phyloP scores from a whole-genome alignment of 2,888 invertebrate genomes.

The Ectobius pallidus region DNA sequence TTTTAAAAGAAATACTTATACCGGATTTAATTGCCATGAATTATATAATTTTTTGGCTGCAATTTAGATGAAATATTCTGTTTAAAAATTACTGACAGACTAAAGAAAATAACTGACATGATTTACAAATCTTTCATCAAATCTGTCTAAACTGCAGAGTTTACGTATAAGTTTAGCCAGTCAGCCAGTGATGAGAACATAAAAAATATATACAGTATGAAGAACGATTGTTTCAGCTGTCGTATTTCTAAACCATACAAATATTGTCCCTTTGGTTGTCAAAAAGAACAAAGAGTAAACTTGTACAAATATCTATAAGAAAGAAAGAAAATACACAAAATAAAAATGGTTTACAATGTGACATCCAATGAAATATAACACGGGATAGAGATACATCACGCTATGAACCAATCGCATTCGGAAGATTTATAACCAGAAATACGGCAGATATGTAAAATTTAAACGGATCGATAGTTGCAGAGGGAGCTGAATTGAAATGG shows the following conservation, averaged over 20 bases:
- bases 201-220: too few species aligned
- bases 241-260: background rate
- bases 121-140: too few species aligned
- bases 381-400: constrained; percentile 20
- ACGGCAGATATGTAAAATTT: constrained; percentile 23
- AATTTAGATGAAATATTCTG: too few species aligned
- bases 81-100: too few species aligned
- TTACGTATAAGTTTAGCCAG: too few species aligned
- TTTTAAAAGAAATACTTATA: too few species aligned
- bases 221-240: background rate
- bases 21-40: too few species aligned
- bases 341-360: constrained; percentile 9
- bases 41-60: too few species aligned
- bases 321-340: background rate
- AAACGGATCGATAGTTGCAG: background rate
- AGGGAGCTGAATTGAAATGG: background rate
- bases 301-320: constrained; percentile 15
- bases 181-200: too few species aligned
- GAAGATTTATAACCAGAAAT: constrained; percentile 16
- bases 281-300: background rate
- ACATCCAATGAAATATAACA: constrained; percentile 25
- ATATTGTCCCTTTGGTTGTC: background rate
- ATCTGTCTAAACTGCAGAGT: too few species aligned
- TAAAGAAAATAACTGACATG: too few species aligned
- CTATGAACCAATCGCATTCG: background rate